Percentiles rank a stretch among this genome's conserved stretches.
Evolutionary conservation across 2,888 invertebrate genomes (phyloP).

Genomic region (Harmothoe impar): DNA sequence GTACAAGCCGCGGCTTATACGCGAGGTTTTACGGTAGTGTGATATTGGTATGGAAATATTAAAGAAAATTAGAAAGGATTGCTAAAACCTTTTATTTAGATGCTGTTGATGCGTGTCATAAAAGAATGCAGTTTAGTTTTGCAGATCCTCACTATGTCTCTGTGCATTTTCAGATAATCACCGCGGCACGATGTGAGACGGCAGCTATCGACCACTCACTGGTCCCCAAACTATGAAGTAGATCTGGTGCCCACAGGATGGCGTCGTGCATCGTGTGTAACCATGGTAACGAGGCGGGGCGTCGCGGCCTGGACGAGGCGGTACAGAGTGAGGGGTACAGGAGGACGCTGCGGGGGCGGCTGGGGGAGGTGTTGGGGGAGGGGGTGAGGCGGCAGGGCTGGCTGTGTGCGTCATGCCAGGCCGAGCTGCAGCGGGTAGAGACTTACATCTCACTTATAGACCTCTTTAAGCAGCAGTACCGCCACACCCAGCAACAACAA

Average conservation of each 20-base stretch:
- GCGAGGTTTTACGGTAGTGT: too few species aligned
- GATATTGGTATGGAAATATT: too few species aligned
- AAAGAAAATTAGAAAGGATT: too few species aligned
- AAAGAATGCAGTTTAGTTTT: too few species aligned
- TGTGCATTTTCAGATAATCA: too few species aligned
- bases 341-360: not conserved
- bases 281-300: not conserved
- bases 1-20: too few species aligned
- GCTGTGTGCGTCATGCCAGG: not conserved
- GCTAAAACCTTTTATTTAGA: too few species aligned
- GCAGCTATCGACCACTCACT: too few species aligned
- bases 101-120: too few species aligned
- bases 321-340: not conserved
- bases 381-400: not conserved
- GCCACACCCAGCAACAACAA: not conserved
- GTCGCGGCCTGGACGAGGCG: not conserved
- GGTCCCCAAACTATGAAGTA: too few species aligned
- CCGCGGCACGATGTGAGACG: too few species aligned
- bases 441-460: not conserved
- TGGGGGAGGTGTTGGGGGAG: not conserved
- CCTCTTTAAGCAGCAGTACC: not conserved
- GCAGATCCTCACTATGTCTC: too few species aligned
- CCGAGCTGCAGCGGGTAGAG: not conserved
- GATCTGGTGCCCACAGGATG: not conserved
- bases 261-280: not conserved